These are phyloP conservation scores for Macrochelys suwanniensis DNA, from an alignment of 2,797 vertebrate genomes.

Conservation along the genomic window DNA sequence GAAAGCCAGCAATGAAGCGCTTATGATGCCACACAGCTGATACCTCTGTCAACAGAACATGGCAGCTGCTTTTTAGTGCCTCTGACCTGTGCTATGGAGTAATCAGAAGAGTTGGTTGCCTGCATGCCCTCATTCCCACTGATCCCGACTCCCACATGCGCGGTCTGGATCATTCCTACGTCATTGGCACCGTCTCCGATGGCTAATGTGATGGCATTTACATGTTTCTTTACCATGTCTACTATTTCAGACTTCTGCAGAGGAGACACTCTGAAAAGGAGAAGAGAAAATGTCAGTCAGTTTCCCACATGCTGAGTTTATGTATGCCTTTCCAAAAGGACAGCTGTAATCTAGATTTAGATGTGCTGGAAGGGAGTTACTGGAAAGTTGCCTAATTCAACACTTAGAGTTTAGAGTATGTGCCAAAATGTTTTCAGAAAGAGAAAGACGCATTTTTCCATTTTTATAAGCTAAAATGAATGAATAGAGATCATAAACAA, in stretches of 20 bases:
- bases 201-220: constrained; percentile 97
- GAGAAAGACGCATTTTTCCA: constrained; percentile 47
- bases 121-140: constrained; percentile 99
- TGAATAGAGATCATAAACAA: not conserved
- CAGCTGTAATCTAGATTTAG: constrained; percentile 79
- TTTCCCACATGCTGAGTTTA: constrained; percentile 62
- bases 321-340: constrained; percentile 54
- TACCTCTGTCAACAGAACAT: not conserved
- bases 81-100: constrained; percentile 97
- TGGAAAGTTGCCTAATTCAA: constrained; percentile 70
- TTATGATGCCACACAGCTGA: not conserved
- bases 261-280: constrained; percentile 92
- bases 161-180: constrained; percentile 99
- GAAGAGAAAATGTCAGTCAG: constrained; percentile 70
- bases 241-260: constrained; percentile 99
- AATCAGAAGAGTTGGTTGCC: constrained; percentile 98
- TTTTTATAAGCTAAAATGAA: constrained; percentile 24
- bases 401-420: constrained; percentile 54
- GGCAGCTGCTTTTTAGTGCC: not conserved
- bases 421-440: constrained; percentile 76
- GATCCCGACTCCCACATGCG: constrained; percentile 97
- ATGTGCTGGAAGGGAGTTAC: constrained; percentile 66
- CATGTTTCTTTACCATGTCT: constrained; percentile 98
- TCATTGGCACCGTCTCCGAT: constrained; percentile 99
- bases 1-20: not conserved